Conservation (phyloP, 2,797 vertebrate species). For the Anniella stebbinsi region DNA sequence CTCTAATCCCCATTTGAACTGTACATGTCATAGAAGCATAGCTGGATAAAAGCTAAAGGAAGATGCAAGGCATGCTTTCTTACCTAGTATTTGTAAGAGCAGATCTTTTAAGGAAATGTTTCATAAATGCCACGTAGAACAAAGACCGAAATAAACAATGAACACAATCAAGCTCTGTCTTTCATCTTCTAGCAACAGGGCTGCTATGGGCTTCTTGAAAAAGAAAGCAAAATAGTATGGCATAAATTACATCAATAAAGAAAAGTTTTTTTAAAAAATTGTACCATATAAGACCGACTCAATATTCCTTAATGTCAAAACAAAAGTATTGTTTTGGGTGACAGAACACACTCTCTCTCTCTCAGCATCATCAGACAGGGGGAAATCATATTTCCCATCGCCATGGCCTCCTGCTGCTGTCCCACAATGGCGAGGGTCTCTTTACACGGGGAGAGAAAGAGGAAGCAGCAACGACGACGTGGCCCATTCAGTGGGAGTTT, state of each 20-base stretch:
- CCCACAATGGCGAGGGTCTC: too few relatives aligned
- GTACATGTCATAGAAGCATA: conserved; percentile 37
- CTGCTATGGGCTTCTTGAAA: neutral
- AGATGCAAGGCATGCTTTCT: neutral
- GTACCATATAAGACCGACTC: neutral
- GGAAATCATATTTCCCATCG: too few relatives aligned
- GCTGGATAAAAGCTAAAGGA: conserved; percentile 26
- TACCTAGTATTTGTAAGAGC: neutral
- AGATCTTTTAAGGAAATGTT: conserved; percentile 2
- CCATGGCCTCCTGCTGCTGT: too few relatives aligned
- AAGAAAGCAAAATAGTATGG: neutral
- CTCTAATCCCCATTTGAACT: neutral
- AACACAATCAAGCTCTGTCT: neutral
- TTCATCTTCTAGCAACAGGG: conserved; percentile 1
- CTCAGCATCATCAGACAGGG: too few relatives aligned
- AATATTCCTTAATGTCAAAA: neutral
- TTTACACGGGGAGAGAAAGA: too few relatives aligned
- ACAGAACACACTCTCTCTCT: too few relatives aligned
- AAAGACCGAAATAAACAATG: neutral
- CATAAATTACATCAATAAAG: neutral
- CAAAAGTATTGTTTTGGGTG: neutral
- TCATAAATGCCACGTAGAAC: neutral
- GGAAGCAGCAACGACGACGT: too few relatives aligned
- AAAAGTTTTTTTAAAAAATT: neutral
- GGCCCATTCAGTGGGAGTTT: too few relatives aligned